Percentiles rank a stretch among this genome's conserved stretches.
phyloP scores from a whole-genome alignment of 1,140 invertebrate genomes.

The Saxidomus purpurata region DNA sequence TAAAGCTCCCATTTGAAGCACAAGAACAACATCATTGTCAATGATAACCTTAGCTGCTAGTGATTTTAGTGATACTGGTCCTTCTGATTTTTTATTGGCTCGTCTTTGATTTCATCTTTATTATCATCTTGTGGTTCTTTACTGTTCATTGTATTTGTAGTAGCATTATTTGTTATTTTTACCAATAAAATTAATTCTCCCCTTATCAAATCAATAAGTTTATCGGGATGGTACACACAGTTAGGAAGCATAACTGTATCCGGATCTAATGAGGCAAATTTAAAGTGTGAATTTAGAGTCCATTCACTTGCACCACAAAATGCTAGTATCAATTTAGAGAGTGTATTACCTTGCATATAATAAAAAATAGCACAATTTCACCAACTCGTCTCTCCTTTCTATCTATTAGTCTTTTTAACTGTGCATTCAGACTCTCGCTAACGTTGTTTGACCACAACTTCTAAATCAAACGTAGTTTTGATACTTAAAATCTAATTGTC shows the following conservation, averaged over 20 bases:
- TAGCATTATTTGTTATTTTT: too few species aligned
- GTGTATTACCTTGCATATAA: constrained; percentile 36
- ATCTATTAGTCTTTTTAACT: constrained; percentile 47
- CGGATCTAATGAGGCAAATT: constrained; percentile 18
- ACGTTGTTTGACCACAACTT: constrained; percentile 11
- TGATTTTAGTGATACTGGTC: background rate
- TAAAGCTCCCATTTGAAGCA: constrained; percentile 48
- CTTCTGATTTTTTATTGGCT: background rate
- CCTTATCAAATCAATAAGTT: constrained; percentile 35
- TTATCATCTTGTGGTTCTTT: too few species aligned
- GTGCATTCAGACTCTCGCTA: constrained; percentile 11
- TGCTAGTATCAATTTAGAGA: constrained; percentile 7
- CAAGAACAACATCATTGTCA: constrained; percentile 31
- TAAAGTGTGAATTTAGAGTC: background rate
- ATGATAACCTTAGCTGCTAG: constrained; percentile 7
- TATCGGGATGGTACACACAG: constrained; percentile 36
- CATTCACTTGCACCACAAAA: constrained; percentile 51
- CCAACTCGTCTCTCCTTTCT: constrained; percentile 23
- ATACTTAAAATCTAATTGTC: constrained; percentile 33
- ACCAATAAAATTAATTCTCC: background rate
- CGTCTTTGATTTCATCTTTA: too few species aligned
- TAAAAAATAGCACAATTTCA: constrained; percentile 37
- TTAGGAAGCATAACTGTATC: constrained; percentile 33
- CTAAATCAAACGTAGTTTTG: constrained; percentile 38
- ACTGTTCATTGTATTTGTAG: too few species aligned